Conservation (phyloP, 2,797 vertebrate species). For the Typhlichthys eigenmanni region DNA sequence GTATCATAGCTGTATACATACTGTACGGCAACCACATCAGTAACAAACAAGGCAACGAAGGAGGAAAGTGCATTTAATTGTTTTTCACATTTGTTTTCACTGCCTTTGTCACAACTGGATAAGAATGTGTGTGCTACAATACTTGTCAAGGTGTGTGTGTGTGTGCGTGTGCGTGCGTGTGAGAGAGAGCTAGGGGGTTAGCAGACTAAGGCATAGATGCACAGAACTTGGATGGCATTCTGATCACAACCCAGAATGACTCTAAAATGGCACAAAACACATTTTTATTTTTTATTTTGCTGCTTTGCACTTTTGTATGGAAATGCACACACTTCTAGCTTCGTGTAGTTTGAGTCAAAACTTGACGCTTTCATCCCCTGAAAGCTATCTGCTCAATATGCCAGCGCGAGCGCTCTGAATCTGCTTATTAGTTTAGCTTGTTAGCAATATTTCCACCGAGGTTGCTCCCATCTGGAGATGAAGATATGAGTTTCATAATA, state of each 20-base stretch:
- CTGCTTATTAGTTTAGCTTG: constrained; percentile 71
- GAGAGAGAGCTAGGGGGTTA: too few relatives aligned
- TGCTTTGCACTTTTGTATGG: constrained; percentile 59
- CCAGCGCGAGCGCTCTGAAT: constrained; percentile 50
- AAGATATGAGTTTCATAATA: constrained; percentile 67
- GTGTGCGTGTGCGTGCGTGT: too few relatives aligned
- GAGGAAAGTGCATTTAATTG: neutral
- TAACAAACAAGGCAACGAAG: too few relatives aligned
- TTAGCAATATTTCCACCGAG: constrained; percentile 66
- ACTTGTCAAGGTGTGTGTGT: too few relatives aligned
- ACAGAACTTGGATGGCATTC: constrained; percentile 22
- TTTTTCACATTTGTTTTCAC: neutral
- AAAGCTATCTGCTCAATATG: constrained; percentile 65
- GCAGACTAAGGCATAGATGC: neutral
- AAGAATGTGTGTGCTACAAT: too few relatives aligned
- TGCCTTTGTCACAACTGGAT: neutral
- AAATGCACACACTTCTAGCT: constrained; percentile 45
- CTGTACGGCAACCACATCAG: too few relatives aligned
- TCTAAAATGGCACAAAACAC: neutral
- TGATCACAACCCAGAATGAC: constrained; percentile 25
- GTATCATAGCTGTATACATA: too few relatives aligned
- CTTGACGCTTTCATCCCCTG: constrained; percentile 63
- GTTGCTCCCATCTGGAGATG: constrained; percentile 66
- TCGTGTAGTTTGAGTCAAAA: constrained; percentile 51
- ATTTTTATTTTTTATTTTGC: constrained; percentile 47